These are phyloP conservation scores for Oceanodroma leucorhoa DNA, from an alignment of 2,797 vertebrate genomes.

Conservation along the genomic window DNA sequence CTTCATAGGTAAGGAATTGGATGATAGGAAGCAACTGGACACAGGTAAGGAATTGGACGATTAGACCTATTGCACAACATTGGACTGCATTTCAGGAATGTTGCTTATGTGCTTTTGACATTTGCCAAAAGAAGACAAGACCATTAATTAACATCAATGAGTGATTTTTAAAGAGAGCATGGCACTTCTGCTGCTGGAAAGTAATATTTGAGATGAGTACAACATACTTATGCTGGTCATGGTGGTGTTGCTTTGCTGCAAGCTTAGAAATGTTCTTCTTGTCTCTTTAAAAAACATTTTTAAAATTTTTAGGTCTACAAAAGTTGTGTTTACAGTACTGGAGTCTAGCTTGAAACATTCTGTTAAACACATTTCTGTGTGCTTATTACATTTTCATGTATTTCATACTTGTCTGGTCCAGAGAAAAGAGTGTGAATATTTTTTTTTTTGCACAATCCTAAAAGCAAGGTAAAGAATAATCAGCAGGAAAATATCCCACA, in stretches of 20 bases:
- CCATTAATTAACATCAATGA: neutral
- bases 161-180: neutral
- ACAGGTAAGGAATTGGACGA: neutral
- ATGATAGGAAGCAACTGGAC: neutral
- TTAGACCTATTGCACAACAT: neutral
- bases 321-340: neutral
- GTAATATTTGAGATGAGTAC: neutral
- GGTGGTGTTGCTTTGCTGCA: neutral
- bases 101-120: neutral
- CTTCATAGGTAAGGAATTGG: neutral
- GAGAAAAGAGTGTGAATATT: neutral
- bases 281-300: neutral
- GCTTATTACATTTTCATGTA: neutral
- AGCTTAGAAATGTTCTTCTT: neutral
- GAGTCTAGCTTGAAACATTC: neutral
- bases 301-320: neutral
- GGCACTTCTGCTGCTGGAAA: neutral
- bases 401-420: neutral
- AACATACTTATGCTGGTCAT: accelerated
- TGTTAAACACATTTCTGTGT: neutral
- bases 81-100: neutral
- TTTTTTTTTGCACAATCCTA: neutral
- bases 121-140: neutral
- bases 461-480: neutral
- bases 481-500: neutral